Evolutionary conservation across 2,888 invertebrate genomes (phyloP).

Genomic region (Conops quadrifasciatus): DNA sequence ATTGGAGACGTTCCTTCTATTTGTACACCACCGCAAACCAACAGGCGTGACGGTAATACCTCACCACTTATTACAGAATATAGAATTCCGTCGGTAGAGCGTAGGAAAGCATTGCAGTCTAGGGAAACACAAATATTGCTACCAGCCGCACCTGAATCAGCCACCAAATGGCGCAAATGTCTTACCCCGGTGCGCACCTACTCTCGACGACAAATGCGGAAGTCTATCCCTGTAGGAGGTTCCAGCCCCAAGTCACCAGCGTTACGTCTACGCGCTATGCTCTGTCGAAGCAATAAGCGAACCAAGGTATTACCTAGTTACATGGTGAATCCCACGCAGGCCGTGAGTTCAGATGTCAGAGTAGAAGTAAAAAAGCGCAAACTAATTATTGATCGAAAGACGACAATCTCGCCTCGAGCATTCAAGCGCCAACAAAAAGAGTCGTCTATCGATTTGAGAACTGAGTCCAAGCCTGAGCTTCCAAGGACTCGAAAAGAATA

Average conservation of each 20-base stretch:
- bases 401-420: conserved; percentile 42
- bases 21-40: background rate
- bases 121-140: conserved; percentile 4
- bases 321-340: conserved; percentile 43
- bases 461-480: conserved; percentile 26
- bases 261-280: background rate
- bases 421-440: conserved; percentile 45
- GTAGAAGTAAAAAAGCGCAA: conserved; percentile 51
- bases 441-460: background rate
- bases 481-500: conserved; percentile 49
- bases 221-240: background rate
- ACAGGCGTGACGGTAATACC: background rate
- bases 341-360: conserved; percentile 43
- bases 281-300: background rate
- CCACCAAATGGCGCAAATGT: conserved; percentile 49
- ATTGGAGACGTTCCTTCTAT: conserved; percentile 16
- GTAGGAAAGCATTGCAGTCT: background rate
- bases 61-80: conserved; percentile 18
- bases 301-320: conserved; percentile 38
- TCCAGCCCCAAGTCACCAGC: conserved; percentile 12
- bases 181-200: conserved; percentile 55
- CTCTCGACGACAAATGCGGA: conserved; percentile 41
- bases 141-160: conserved; percentile 19
- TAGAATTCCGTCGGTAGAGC: conserved; percentile 24
- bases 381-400: conserved; percentile 52